Evolutionary conservation across 2,113 vertebrate species (phyloP), one percentile per base, ranked within the genome.

Genomic region (Coregonus clupeaformis): DNA sequence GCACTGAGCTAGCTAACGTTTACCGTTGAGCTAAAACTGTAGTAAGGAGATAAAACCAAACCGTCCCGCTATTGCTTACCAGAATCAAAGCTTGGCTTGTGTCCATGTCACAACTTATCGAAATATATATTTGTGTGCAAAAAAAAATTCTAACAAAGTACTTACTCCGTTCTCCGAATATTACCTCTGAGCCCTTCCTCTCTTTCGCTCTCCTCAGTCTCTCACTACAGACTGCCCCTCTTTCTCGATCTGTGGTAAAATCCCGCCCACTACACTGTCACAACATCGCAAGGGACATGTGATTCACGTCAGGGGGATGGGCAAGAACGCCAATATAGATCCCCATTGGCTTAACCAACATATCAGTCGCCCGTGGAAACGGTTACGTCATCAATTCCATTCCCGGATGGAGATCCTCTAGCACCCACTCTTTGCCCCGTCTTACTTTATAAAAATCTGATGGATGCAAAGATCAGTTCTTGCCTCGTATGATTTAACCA

Each of bases 301-400:
- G 92, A 93, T 84, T 80, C 78, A 71, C 89, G 91, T 88, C 89
- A 86, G 82, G 81, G 89, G 89, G 90, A 84, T 85, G 89, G 87
- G 71, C 86, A 84, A n/a, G 74, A 76, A 75, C 82, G 63, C 75
- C 87, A 71, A 85, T 86, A 86, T 88, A 84, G 84, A 88, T 88
- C 88, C 84, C 88, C 77, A 94, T 94, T 94, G 92, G 93, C 49
- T 89, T 20, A 88, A 77, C 85, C 75, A 13, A 80, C 84, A 89
- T 87, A 89, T 90, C 89, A 89, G 87, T 93, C 90, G 91, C 92
- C 87, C 84, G 87, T 92, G 89, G 90, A 92, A 92, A 92, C 91
- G 86, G 86, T 89, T 87, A 92, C 91, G 93, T 94, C 91, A 91
- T 81, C 20, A 60, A 60, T 60, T 60, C 16, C 20, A 5, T 22